A percentile compares a stretch with the other conserved stretches of the same genome.
Conservation (phyloP, 2,888 invertebrate species). For the Cryptops parisi region DNA sequence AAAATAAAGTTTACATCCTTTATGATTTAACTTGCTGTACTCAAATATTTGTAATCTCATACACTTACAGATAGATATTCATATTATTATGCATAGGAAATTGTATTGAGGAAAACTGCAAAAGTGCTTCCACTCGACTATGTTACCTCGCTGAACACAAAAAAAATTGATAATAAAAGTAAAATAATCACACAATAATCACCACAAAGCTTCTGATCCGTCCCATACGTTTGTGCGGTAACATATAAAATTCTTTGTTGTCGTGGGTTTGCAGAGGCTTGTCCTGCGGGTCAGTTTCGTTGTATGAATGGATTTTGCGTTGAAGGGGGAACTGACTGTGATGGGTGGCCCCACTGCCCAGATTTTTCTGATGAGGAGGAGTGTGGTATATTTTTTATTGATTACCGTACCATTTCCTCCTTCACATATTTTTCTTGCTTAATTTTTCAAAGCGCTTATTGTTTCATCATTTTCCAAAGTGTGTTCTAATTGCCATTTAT, state of each 20-base stretch:
- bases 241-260: background rate
- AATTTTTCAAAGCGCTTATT: background rate
- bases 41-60: too few species aligned
- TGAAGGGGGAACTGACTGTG: constrained; percentile 12
- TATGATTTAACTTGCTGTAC: too few species aligned
- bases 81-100: too few species aligned
- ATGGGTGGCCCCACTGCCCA: constrained; percentile 26
- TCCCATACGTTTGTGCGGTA: background rate
- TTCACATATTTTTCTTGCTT: background rate
- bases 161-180: background rate
- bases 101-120: too few species aligned
- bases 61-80: too few species aligned
- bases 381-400: constrained; percentile 19
- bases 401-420: background rate
- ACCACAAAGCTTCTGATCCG: too few species aligned
- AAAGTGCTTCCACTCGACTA: too few species aligned
- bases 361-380: constrained; percentile 25
- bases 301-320: constrained; percentile 44
- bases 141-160: too few species aligned
- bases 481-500: background rate
- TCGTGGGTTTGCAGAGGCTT: constrained; percentile 26
- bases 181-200: too few species aligned
- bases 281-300: constrained; percentile 47
- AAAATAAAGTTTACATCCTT: too few species aligned
- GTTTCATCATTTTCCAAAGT: background rate